Base-by-base conservation (phyloP, 2,888 invertebrate genomes). In the Archaeoteleia sp. region DNA sequence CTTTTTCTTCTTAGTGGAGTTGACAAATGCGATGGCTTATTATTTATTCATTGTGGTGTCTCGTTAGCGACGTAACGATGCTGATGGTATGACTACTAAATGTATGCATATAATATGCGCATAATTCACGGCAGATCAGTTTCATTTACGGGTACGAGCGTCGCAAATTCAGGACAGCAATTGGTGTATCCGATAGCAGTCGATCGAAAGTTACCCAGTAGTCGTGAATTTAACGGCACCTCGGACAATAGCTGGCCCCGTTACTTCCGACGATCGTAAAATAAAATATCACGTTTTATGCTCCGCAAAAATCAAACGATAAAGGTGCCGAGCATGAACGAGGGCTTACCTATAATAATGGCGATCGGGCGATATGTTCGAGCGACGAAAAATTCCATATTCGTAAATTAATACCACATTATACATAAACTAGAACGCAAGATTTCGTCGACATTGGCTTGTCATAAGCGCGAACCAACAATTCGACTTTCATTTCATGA, bases 111-210 rank as follows among this genome's bases (percentile, higher is more conserved):
- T 62, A 40, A 54, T 62, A 54, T 54, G 46, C 53, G 62, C 54
- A 62, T 54, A 62, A 62, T 62, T 62, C 42, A 62, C 54, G 15
- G 34, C 48, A 48, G 62, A 62, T 54, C 53, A 54, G 61, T 61
- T 53, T 61, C 51, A 53, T 61, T 61, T 46, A 46, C 45, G 45
- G 37, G 51, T 15, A 45, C 45, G 40, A 35, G 30, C 45, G 37
- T 46, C 39, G 32, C 37, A 10, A 51, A 53, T 46, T 45, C 51
- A 17, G 30, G 6, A 43, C 45, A 23, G 30, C 60, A 49, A 51
- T 51, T 45, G 37, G 37, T 37, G 45, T 15, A 61, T 61, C 39
- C 17, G 46, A 62, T 62, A 49, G 40, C 39, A 40, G 20, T 30
- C 35, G 62, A 48, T 62, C 37, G 42, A 48, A 62, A 54, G 23